Conservation (phyloP, 1,140 invertebrate species). For the Drosophila prosaltans region DNA sequence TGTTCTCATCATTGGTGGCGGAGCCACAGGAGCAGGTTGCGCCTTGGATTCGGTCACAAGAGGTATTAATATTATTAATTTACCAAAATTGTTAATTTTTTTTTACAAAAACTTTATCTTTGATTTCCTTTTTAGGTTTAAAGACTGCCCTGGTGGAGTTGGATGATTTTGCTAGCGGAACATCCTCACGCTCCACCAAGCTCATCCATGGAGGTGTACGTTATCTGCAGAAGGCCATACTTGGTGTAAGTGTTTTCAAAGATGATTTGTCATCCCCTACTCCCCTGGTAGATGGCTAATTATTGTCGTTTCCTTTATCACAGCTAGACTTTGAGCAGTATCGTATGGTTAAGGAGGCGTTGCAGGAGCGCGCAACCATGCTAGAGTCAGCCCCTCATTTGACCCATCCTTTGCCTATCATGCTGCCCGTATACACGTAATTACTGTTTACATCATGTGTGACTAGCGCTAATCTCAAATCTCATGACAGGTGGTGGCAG, state of each 20-base stretch:
- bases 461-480: neutral
- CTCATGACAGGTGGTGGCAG: slow-evolving; percentile 94
- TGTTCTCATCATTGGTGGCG: slow-evolving; percentile 97
- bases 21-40: slow-evolving; percentile 96
- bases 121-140: slow-evolving; percentile 82
- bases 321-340: slow-evolving; percentile 97
- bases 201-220: slow-evolving; percentile 99
- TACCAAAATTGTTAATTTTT: too few relatives aligned
- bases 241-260: slow-evolving; percentile 84
- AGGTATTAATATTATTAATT: slow-evolving; percentile 79
- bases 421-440: slow-evolving; percentile 98
- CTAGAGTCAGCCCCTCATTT: slow-evolving; percentile 98
- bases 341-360: slow-evolving; percentile 98
- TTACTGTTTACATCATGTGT: slow-evolving; percentile 58
- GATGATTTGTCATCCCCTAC: neutral
- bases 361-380: slow-evolving; percentile 97
- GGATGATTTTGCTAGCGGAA: slow-evolving; percentile 99
- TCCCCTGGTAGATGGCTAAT: slow-evolving; percentile 42
- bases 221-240: slow-evolving; percentile 98
- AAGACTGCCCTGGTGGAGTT: slow-evolving; percentile 98
- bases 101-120: too few relatives aligned
- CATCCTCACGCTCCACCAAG: slow-evolving; percentile 98
- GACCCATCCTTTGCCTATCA: slow-evolving; percentile 97
- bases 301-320: slow-evolving; percentile 22
- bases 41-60: slow-evolving; percentile 95